A percentile compares a stretch with the other conserved stretches of the same genome.
phyloP scores from a whole-genome alignment of 2,113 vertebrate species.

The Tylochromis polylepis region DNA sequence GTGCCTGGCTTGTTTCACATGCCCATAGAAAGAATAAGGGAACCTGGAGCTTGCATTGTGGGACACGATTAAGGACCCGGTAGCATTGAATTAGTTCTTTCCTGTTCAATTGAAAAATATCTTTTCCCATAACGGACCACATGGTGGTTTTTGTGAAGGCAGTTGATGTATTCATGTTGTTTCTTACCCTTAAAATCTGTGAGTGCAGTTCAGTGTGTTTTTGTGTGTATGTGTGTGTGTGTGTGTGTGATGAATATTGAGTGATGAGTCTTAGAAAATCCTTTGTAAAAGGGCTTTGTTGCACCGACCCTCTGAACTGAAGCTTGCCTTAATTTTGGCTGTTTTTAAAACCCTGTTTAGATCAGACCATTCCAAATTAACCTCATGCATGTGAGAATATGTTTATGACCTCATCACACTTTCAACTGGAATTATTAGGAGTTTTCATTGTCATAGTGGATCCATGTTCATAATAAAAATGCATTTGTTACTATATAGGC shows the following conservation, averaged over 20 bases:
- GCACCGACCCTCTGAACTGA: slow-evolving; percentile 34
- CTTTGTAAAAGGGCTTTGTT: slow-evolving; percentile 61
- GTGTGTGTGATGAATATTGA: background rate
- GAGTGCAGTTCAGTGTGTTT: slow-evolving; percentile 6
- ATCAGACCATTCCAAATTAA: slow-evolving; percentile 47
- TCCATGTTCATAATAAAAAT: slow-evolving; percentile 5
- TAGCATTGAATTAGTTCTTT: background rate
- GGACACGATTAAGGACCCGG: background rate
- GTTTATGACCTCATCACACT: slow-evolving; percentile 30
- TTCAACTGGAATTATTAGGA: slow-evolving; percentile 63
- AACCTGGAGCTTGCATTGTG: background rate
- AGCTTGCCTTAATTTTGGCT: slow-evolving; percentile 50
- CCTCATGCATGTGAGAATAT: slow-evolving; percentile 51
- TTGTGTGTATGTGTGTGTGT: background rate
- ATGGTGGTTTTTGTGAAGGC: background rate
- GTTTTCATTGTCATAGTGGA: slow-evolving; percentile 6
- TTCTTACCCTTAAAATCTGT: background rate
- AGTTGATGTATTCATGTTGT: slow-evolving; percentile 1
- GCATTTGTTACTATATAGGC: slow-evolving; percentile 42
- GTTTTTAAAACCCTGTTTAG: slow-evolving; percentile 5
- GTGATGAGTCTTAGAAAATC: slow-evolving; percentile 1
- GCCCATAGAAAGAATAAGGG: background rate
- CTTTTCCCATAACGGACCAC: background rate
- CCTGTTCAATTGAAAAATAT: slow-evolving; percentile 14
- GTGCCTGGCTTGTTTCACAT: slow-evolving; percentile 47